Evolutionary conservation across 2,888 invertebrate genomes (phyloP), one percentile per base, ranked within the genome.

Genomic region (Rutpela maculata): DNA sequence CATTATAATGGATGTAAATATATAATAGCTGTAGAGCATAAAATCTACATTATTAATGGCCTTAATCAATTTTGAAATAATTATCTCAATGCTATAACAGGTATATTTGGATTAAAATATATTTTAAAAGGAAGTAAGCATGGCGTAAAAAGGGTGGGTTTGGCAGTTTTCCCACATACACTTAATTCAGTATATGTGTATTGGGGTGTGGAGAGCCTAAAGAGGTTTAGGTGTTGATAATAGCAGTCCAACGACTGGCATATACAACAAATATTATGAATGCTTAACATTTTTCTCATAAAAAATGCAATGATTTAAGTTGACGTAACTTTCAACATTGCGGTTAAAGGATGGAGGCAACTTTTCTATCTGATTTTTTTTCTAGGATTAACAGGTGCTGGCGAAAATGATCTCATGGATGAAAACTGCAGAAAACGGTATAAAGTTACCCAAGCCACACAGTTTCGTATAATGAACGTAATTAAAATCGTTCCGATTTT

Each of bases 101-200:
- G 70, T 17, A 19, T 22, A 35, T 31, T 19, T 31, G n/a, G 26
- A 69, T 26, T 18, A 57, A 18, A 60, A 60, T 38, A 60, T 60
- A 38, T 19, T 11, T 70, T 18, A 19, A 77, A 69, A 78, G 80
- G 80, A 80, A 80, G 78, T 78, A 66, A 59, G 71, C 63, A 38
- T 76, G 62, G 75, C 72, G 75, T 77, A 69, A 73, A 76, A 63
- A 57, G 73, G 80, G 80, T 76, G 78, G 67, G 76, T 59, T 74
- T 38, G 74, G 38, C 65, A 38, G 43, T 70, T 60, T 70, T 70
- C 70, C 70, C 70, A 70, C 70, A 60, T 70, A n/a, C 17, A 22
- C 19, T 70, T 70, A 70, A 70, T 70, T 70, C 69, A 57, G 10
- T 57, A n/a, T 60, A 43, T 43, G 19, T 70, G 70, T 70, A 60